Base-by-base conservation (phyloP, 2,888 invertebrate species). In the Temnothorax rugatulus region DNA sequence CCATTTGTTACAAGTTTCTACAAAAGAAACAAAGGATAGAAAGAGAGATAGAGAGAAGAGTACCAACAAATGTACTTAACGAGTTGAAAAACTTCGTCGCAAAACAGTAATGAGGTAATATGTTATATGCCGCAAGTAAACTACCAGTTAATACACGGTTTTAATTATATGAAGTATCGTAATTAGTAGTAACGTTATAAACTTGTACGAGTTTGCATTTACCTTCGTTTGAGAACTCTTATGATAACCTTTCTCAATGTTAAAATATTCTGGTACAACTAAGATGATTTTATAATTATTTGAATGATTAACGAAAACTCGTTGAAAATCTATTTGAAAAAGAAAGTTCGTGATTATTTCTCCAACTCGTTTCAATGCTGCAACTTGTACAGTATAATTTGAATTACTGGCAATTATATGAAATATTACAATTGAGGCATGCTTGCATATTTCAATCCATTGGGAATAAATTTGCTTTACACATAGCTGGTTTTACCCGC, bases 91-190 rank as follows among this genome's bases (percentile, higher is more conserved):
- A 69, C 47, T 52, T 57, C 13, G 34, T 71, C 59, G 38, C 79
- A 38, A 71, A 81, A 71, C 59, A 79, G 71, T 79, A 71, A 47
- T 21, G 25, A 15, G 38, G 8, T 25, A 71, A 25, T 68, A 41
- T 21, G 71, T 29, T 61, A 38, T 73, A 64, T 25, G 18, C 25
- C 18, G 73, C 73, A 9, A 59, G 59, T 61, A 38, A 81, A 71
- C 59, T 81, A 47, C 34, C 18, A 25, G 21, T 71, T 69, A 69
- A 81, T 73, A 61, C 47, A 25, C 59, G 59, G 18, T 81, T 81
- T 73, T 81, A 81, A 81, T 81, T 81, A 73, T 50, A 21, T 47
- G 18, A 81, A 81, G 79, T 81, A 81, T 61, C 59, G 47, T 81
- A 81, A 81, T 81, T 81, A 81, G 73, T 47, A 34, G 73, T 21